Percentiles rank a stretch among this genome's conserved stretches.
These are phyloP conservation scores for Chelonus insularis DNA, from an alignment of 1,140 invertebrate genomes.

Conservation along the genomic window DNA sequence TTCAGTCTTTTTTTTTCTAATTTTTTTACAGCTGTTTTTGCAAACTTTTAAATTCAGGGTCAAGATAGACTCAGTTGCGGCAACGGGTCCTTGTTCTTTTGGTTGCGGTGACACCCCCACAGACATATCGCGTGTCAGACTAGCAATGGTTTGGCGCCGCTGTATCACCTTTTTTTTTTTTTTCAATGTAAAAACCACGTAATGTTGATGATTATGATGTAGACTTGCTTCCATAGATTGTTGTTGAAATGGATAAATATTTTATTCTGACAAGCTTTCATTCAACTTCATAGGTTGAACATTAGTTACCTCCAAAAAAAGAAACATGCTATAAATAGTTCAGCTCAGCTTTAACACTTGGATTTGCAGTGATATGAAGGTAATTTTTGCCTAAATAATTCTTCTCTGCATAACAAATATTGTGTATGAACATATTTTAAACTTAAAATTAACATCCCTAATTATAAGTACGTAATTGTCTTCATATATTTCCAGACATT, in stretches of 20 bases:
- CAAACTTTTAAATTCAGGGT: neutral
- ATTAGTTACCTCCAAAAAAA: neutral
- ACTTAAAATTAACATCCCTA: no score
- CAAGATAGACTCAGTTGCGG: slow-evolving; percentile 8
- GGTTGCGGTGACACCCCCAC: slow-evolving; percentile 49
- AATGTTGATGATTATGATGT: slow-evolving; percentile 16
- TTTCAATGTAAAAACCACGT: slow-evolving; percentile 38
- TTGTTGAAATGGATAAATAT: neutral
- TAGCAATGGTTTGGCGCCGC: slow-evolving; percentile 52
- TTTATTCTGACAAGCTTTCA: neutral
- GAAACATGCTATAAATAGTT: no score
- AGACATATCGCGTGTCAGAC: slow-evolving; percentile 56
- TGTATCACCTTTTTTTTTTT: slow-evolving; percentile 42
- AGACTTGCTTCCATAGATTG: slow-evolving; percentile 24
- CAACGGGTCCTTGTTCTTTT: slow-evolving; percentile 2
- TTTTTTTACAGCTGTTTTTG: slow-evolving; percentile 6
- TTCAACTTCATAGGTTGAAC: no score
- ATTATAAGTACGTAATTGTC: neutral
- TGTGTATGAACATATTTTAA: no score
- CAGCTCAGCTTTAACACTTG: no score
- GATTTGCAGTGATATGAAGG: no score
- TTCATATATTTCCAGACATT: slow-evolving; percentile 34
- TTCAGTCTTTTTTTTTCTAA: neutral
- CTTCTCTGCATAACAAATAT: no score
- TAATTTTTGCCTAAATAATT: no score